phyloP scores from a whole-genome alignment of 2,113 vertebrate genomes.

The Microcebus griseorufus region DNA sequence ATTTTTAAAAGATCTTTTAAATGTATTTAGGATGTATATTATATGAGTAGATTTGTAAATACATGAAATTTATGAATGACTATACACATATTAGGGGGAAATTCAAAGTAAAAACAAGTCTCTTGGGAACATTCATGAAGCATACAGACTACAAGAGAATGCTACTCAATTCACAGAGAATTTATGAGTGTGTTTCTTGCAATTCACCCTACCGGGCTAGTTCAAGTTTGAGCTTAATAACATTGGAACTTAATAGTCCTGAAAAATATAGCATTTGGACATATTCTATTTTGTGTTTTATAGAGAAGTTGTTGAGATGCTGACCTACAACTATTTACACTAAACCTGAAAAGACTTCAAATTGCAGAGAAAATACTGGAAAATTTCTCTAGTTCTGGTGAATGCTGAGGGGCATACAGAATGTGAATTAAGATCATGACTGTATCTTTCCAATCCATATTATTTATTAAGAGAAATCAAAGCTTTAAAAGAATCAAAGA shows the following conservation, averaged over 20 bases:
- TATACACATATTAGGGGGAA: neutral
- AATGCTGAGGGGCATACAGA: neutral
- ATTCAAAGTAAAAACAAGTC: slow-evolving; percentile 15
- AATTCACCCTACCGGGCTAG: slow-evolving; percentile 67
- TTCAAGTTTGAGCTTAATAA: slow-evolving; percentile 76
- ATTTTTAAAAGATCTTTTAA: neutral
- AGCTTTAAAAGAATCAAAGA: neutral
- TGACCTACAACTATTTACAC: slow-evolving; percentile 68
- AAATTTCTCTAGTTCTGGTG: slow-evolving; percentile 12
- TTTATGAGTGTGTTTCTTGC: slow-evolving; percentile 69
- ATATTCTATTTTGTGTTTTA: slow-evolving; percentile 73
- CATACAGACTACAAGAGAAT: slow-evolving; percentile 28
- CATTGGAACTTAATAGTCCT: slow-evolving; percentile 69
- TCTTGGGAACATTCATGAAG: slow-evolving; percentile 51
- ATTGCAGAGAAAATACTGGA: slow-evolving; percentile 51
- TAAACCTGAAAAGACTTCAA: slow-evolving; percentile 50
- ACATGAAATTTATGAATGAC: neutral
- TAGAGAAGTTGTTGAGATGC: slow-evolving; percentile 65
- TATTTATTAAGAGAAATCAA: slow-evolving; percentile 16
- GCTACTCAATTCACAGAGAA: slow-evolving; percentile 57
- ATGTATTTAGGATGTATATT: neutral
- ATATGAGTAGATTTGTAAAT: neutral
- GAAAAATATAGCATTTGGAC: slow-evolving; percentile 75
- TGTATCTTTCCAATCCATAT: neutral
- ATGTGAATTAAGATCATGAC: neutral